These are phyloP conservation scores for Burhinus oedicnemus DNA, from an alignment of 2,113 vertebrate genomes.

Conservation along the genomic window DNA sequence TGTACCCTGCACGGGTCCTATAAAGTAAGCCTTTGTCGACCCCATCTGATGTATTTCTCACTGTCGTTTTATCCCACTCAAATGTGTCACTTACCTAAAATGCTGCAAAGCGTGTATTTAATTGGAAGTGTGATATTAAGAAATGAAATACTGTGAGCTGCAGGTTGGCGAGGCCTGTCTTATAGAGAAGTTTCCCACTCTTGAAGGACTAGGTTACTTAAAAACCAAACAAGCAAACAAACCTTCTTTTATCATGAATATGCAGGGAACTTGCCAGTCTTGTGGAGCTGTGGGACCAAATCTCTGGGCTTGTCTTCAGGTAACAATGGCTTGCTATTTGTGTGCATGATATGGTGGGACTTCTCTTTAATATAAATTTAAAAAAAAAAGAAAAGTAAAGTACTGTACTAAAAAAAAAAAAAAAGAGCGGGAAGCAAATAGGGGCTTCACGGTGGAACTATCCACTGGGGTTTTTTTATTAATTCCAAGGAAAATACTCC, in stretches of 20 bases:
- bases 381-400: background rate
- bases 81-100: background rate
- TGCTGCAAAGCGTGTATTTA: background rate
- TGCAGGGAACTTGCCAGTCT: constrained; percentile 93
- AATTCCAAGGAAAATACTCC: background rate
- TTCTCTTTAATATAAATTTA: background rate
- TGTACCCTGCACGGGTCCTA: background rate
- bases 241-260: background rate
- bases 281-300: constrained; percentile 94
- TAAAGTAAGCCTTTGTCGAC: background rate
- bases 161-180: background rate
- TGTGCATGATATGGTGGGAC: background rate
- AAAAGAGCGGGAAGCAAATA: background rate
- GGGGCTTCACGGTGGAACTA: background rate
- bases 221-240: background rate
- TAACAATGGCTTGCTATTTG: constrained; percentile 55
- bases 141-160: background rate
- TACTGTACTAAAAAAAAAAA: background rate
- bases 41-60: background rate
- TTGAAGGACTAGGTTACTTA: background rate
- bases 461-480: background rate
- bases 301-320: constrained; percentile 98
- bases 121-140: background rate
- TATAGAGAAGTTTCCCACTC: background rate
- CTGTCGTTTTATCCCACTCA: background rate